Base-by-base conservation (phyloP, 2,797 vertebrate genomes). In the Morus bassanus region DNA sequence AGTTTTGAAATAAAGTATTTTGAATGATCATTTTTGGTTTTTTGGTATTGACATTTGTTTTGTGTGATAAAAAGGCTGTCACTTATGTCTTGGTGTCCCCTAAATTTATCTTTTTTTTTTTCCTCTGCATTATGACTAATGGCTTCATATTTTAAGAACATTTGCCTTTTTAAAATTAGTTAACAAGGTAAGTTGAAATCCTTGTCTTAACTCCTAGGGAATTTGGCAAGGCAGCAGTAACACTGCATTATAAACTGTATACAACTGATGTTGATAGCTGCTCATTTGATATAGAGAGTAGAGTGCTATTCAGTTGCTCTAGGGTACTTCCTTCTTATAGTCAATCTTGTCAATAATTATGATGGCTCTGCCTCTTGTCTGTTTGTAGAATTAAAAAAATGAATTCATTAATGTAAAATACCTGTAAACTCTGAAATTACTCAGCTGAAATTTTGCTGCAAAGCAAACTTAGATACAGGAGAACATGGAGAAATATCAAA, bases 101-200 rank as follows among this genome's bases (percentile, higher is more conserved):
- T 61, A 50, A 53, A 39, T 31, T 33, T 57, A 9, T 46, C 21
- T 46, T 28, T 25, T 30, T 53, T 51, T 48, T 41, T 17, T 17
- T 11, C 19, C 24, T 18, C 41, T 43, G 15, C 15, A 35, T 50
- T 57, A 33, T 53, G 59, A 70, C 35, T 70, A 37, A 76, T 53
- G 22, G 57, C 17, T 41, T 54, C 22, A 21, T 56, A 56, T 88
- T 95, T 88, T n/a, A 41, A 79, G 51, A 78, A 79, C 31, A 54
- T 68, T 80, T 76, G 65, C 51, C 64, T 85, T 21, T 75, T 80
- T 76, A 59, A 53, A 91, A 93, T 85, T 70, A 81, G 85, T 93
- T 91, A 89, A 83, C 46, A 83, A 94, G 85, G 69, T 93, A 83
- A 94, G 24, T 60, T 91, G 89, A 81, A 95, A 95, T 87, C 57